Base-by-base conservation (phyloP, 2,797 vertebrate genomes). In the Oreochromis mossambicus region DNA sequence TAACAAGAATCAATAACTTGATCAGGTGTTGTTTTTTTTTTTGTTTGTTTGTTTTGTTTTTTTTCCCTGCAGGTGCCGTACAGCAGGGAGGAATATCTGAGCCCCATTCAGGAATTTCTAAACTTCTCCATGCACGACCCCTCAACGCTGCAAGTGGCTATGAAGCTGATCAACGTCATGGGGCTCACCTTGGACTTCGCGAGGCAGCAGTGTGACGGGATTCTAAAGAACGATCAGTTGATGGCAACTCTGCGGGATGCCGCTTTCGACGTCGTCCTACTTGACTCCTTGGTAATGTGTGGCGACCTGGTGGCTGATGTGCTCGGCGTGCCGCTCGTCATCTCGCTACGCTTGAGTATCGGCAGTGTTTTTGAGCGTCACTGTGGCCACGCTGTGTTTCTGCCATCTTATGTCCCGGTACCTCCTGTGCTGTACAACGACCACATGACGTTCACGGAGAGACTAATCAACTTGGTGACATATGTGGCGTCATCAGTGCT, bases 241-340 rank as follows among this genome's bases (percentile, higher is more conserved):
- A 87, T 90, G 87, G 78, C 26, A 0, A 41, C 43, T 1, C 5
- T 92, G 48, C 56, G 50, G 7, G 50, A 26, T 4, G 19, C 82
- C 0, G 10, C n/a, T 0, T 92, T 88, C 1, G 51, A 92, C 0
- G 78, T 61, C 0, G 73, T 89, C 1, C 52, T 89, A 12, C 14
- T 78, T 1, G 89, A 92, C 87, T 86, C 91, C 0, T 26, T 90
- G 84, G 13, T n/a, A 7, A 14, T 87, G 13, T 88, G 91, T 2
- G 80, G 82, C 0, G 86, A 89, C 73, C 83, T 92, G 54, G 68
- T 90, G 79, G 87, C 87, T 0, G 84, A 86, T 2, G 1, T 85
- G 43, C 89, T 92, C 2, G 24, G 41, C 9, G 15, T 89, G 15
- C 91, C 89, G 0, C n/a, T 89, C 2, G 4, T 92, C 50, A 2